Percentiles rank a stretch among this genome's conserved stretches.
Evolutionary conservation across 2,888 invertebrate genomes (phyloP).

Genomic region (Parasteatoda lunata): DNA sequence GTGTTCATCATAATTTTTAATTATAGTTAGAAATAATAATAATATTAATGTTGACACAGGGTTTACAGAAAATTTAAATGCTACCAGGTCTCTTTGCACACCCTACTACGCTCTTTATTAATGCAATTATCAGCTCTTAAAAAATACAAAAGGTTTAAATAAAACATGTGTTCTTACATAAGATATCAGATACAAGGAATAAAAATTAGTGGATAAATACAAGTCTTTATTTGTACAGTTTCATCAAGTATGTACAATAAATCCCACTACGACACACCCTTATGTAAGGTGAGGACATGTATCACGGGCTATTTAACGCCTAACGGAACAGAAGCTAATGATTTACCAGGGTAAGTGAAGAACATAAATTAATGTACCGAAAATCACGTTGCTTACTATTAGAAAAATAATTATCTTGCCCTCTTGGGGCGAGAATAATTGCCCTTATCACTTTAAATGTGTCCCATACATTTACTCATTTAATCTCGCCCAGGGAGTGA

Average conservation of each 20-base stretch:
- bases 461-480: constrained; percentile 50
- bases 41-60: no score
- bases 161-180: no score
- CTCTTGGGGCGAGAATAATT: constrained; percentile 37
- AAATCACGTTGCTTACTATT: constrained; percentile 13
- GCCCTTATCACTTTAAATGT: constrained; percentile 51
- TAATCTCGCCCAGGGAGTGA: constrained; percentile 32
- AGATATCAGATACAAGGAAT: no score
- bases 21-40: no score
- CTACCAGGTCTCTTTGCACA: no score
- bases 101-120: no score
- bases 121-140: no score
- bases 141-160: no score
- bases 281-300: neutral
- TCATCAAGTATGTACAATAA: neutral
- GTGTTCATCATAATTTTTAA: no score
- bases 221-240: no score
- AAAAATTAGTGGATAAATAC: no score
- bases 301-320: neutral
- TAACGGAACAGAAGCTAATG: neutral
- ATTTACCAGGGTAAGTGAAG: neutral
- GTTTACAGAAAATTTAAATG: no score
- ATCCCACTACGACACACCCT: neutral
- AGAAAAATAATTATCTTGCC: constrained; percentile 40
- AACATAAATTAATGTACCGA: constrained; percentile 35